phyloP scores from a whole-genome alignment of 2,797 vertebrate species.

The Scomberomorus guttatus region DNA sequence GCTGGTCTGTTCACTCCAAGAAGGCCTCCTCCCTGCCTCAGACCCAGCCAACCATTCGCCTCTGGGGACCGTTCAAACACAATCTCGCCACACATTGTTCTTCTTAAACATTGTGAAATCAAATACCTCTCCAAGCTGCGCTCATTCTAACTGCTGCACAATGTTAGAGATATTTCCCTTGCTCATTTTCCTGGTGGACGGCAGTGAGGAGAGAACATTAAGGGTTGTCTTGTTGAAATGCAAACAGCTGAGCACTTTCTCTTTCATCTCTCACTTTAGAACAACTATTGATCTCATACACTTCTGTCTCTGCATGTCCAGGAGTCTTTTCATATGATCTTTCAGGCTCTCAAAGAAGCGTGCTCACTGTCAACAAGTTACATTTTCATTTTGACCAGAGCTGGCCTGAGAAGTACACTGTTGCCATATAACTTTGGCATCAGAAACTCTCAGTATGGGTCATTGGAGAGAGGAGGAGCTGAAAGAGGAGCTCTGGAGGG shows the following conservation, averaged over 20 bases:
- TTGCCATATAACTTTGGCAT: slow-evolving; percentile 32
- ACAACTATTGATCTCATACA: slow-evolving; percentile 6
- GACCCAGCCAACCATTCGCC: slow-evolving; percentile 55
- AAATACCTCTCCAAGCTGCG: slow-evolving; percentile 72
- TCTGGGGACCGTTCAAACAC: slow-evolving; percentile 66
- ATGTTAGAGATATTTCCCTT: slow-evolving; percentile 56
- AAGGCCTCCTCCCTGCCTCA: slow-evolving; percentile 45
- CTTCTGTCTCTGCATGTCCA: slow-evolving; percentile 30
- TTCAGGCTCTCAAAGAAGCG: slow-evolving; percentile 20
- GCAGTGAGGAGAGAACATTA: slow-evolving; percentile 28
- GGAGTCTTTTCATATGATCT: slow-evolving; percentile 19
- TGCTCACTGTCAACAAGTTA: slow-evolving; percentile 37
- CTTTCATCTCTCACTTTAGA: slow-evolving; percentile 39
- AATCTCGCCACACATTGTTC: slow-evolving; percentile 78
- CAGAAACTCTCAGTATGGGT: slow-evolving; percentile 30
- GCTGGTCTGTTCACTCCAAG: slow-evolving; percentile 21
- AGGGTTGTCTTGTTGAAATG: slow-evolving; percentile 41
- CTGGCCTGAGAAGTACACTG: slow-evolving; percentile 4
- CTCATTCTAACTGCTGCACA: slow-evolving; percentile 71
- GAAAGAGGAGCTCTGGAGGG: slow-evolving; percentile 43
- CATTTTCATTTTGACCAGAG: slow-evolving; percentile 42
- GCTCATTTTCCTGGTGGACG: slow-evolving; percentile 19
- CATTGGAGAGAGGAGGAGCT: slow-evolving; percentile 41
- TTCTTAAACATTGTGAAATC: slow-evolving; percentile 81
- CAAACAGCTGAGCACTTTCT: slow-evolving; percentile 27